phyloP scores from a whole-genome alignment of 2,797 vertebrate genomes.

The Sphenopsis melanotis region DNA sequence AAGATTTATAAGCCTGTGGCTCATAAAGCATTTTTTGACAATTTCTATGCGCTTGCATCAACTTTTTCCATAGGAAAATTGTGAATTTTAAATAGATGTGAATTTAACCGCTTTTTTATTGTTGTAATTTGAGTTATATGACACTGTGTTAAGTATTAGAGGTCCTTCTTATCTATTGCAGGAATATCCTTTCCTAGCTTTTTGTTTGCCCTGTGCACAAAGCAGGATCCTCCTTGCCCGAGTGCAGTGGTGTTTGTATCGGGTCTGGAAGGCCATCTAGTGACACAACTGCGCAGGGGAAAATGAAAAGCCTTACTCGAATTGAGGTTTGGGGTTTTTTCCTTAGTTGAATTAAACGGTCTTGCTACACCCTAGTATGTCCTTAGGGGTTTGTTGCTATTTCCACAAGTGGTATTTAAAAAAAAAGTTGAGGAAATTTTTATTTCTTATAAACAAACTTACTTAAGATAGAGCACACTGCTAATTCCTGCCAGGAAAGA shows the following conservation, averaged over 20 bases:
- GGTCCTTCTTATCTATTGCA: background rate
- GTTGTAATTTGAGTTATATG: background rate
- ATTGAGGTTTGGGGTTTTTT: background rate
- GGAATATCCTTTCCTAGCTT: background rate
- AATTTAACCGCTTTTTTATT: background rate
- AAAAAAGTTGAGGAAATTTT: background rate
- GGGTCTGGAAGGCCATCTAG: slow-evolving; percentile 60
- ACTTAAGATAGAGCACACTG: background rate
- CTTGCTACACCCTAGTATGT: background rate
- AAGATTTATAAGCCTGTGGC: background rate
- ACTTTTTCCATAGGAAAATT: background rate
- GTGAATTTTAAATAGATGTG: background rate
- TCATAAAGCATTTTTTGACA: background rate
- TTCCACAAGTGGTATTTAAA: background rate
- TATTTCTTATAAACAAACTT: background rate
- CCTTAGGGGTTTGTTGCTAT: background rate
- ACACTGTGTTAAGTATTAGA: background rate
- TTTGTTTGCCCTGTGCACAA: background rate
- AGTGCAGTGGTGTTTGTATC: background rate
- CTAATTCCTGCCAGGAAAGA: background rate
- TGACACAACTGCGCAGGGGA: slow-evolving; percentile 34
- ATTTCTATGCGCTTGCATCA: background rate
- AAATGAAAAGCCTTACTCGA: background rate
- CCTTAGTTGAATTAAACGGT: background rate
- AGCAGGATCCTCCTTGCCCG: background rate